These are phyloP conservation scores for Macquaria australasica DNA, from an alignment of 2,113 vertebrate species.

Conservation along the genomic window DNA sequence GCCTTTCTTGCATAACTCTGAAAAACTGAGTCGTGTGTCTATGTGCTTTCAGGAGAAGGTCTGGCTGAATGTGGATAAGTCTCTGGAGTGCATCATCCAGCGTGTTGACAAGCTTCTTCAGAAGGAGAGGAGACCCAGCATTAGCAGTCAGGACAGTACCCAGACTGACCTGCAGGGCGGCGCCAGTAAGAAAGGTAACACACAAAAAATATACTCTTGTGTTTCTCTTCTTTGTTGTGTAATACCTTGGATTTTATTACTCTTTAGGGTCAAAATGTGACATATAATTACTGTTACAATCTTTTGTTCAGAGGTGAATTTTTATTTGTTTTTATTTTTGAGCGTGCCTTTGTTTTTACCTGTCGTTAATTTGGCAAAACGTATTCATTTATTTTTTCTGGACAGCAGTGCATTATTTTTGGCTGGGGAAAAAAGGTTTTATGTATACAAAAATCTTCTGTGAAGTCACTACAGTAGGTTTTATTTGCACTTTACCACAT, in stretches of 20 bases:
- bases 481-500: neutral
- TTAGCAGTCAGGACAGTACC: constrained; percentile 87
- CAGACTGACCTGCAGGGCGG: constrained; percentile 84
- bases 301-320: neutral
- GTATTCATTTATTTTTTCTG: neutral
- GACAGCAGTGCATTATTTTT: neutral
- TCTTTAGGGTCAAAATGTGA: neutral
- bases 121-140: constrained; percentile 89
- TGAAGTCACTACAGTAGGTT: neutral
- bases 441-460: neutral
- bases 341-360: neutral
- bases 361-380: neutral
- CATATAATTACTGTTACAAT: neutral
- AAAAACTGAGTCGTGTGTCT: neutral
- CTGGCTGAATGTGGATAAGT: constrained; percentile 98
- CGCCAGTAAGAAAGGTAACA: constrained; percentile 93
- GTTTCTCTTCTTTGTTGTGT: neutral
- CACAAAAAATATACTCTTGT: neutral
- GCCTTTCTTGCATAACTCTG: neutral
- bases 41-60: constrained; percentile 91
- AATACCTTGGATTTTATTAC: neutral
- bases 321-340: neutral
- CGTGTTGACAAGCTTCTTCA: constrained; percentile 96
- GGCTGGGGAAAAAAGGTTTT: neutral
- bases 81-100: constrained; percentile 98